A percentile compares a stretch with the other conserved stretches of the same genome.
phyloP scores from a whole-genome alignment of 2,888 invertebrate species.

The Deilephila elpenor region DNA sequence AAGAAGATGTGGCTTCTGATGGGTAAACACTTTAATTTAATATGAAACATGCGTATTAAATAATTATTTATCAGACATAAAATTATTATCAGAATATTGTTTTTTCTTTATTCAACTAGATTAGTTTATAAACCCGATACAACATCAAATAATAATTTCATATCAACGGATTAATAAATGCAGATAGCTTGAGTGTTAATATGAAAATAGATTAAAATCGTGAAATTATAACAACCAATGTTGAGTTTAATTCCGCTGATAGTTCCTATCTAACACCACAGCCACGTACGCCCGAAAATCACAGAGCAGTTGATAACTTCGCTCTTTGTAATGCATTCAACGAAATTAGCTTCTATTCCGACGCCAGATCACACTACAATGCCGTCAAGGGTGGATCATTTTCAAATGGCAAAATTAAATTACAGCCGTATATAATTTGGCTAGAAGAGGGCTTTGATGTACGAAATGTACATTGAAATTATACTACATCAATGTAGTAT shows the following conservation, averaged over 20 bases:
- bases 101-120: too few species aligned
- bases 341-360: slow-evolving; percentile 23
- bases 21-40: too few species aligned
- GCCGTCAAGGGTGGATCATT: neutral
- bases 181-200: too few species aligned
- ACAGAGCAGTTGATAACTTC: slow-evolving; percentile 6
- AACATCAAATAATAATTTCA: too few species aligned
- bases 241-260: neutral
- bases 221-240: neutral
- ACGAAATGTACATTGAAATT: too few species aligned
- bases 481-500: too few species aligned
- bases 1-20: too few species aligned
- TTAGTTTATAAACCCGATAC: too few species aligned
- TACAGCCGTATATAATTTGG: neutral
- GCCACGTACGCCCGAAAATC: neutral
- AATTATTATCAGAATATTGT: too few species aligned
- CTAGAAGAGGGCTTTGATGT: neutral
- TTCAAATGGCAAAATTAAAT: neutral
- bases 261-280: neutral
- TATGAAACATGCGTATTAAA: too few species aligned
- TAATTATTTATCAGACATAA: too few species aligned
- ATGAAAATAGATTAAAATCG: neutral
- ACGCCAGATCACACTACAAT: neutral
- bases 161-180: too few species aligned
- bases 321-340: slow-evolving; percentile 21